These are phyloP conservation scores for Pseudorectes ferrugineus DNA, from an alignment of 2,113 vertebrate genomes.

Conservation along the genomic window DNA sequence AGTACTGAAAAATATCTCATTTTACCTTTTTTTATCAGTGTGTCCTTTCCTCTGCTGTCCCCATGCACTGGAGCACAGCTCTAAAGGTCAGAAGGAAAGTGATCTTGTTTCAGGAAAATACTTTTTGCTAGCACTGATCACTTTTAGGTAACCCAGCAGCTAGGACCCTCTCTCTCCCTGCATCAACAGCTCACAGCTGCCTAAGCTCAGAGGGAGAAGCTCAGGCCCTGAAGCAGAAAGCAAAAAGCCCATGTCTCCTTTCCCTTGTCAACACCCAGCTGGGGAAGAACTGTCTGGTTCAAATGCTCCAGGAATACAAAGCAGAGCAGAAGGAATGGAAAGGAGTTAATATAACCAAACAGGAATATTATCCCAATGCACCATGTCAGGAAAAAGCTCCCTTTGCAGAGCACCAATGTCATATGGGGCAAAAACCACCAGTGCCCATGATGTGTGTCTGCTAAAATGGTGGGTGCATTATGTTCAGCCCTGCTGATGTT, in stretches of 20 bases:
- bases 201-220: background rate
- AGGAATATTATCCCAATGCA: background rate
- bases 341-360: background rate
- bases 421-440: background rate
- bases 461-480: background rate
- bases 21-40: background rate
- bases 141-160: background rate
- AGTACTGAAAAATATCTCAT: no score
- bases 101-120: background rate
- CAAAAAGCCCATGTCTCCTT: background rate
- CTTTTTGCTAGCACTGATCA: background rate
- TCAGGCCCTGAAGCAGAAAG: background rate
- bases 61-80: background rate
- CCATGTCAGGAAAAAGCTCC: background rate
- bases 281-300: background rate
- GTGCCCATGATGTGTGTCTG: background rate
- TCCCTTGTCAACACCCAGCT: rapidly evolving
- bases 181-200: rapidly evolving
- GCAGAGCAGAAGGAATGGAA: background rate
- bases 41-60: background rate
- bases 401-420: background rate
- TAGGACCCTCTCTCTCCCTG: background rate
- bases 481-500: rapidly evolving
- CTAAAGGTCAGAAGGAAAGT: background rate
- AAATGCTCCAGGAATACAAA: background rate